Percentiles rank a stretch among this genome's conserved stretches.
Conservation (phyloP, 1,140 invertebrate genomes). For the Eciton burchellii region DNA sequence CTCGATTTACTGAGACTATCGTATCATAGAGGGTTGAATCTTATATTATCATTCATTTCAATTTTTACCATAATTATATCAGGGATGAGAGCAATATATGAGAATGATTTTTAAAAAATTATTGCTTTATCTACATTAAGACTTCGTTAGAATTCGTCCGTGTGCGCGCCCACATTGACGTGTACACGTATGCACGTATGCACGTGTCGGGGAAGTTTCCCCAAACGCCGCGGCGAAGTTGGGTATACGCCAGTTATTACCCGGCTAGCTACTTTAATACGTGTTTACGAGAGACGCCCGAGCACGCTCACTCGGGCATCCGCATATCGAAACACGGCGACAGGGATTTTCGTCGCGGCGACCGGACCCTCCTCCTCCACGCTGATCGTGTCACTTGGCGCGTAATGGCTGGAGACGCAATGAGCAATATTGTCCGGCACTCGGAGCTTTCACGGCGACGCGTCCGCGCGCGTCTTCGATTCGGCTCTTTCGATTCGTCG, state of each 20-base stretch:
- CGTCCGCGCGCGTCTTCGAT: too few species aligned
- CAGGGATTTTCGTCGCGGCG: constrained; percentile 54
- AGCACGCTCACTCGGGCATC: constrained; percentile 10
- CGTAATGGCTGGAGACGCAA: not conserved
- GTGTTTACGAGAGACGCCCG: constrained; percentile 42
- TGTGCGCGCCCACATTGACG: constrained; percentile 25
- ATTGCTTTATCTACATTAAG: too few species aligned
- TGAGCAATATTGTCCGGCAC: not conserved
- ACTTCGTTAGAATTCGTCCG: not conserved
- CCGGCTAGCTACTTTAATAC: constrained; percentile 61
- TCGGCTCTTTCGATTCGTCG: not conserved
- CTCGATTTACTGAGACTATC: too few species aligned
- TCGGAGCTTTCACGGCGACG: not conserved
- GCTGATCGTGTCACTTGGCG: constrained; percentile 42
- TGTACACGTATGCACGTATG: constrained; percentile 44
- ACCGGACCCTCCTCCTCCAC: constrained; percentile 38
- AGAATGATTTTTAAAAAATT: too few species aligned
- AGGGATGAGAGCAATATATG: too few species aligned
- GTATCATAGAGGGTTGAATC: too few species aligned
- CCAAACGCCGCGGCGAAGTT: constrained; percentile 54
- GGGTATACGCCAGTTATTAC: constrained; percentile 63
- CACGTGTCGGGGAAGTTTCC: constrained; percentile 59
- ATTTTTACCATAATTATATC: too few species aligned
- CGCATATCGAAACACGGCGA: constrained; percentile 29
- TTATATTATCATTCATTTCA: too few species aligned